Evolutionary conservation across 2,888 invertebrate species (phyloP), one percentile per base, ranked within the genome.

Genomic region (Eledona agricola): DNA sequence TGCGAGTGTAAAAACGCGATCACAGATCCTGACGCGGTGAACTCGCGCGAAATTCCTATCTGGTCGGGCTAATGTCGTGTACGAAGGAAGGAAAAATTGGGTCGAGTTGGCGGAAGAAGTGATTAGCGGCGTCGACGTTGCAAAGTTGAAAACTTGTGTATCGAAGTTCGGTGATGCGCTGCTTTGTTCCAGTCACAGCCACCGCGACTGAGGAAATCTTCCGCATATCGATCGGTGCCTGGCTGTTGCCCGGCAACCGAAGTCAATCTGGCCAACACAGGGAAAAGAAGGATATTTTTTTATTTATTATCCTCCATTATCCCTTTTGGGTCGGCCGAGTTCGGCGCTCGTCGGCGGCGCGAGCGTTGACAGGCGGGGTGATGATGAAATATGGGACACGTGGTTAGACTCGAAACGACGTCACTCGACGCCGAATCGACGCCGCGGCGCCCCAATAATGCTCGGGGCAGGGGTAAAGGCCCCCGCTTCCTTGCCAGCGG

Each of bases 331-430:
- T 70, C 72, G 71, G 66, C 53, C 55, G 57, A 56, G 58, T 62
- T 71, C 73, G 73, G 67, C 37, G 47, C 57, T 54, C 53, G 54
- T 72, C 69, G 71, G 59, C 50, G 34, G 52, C 49, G 58, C 60
- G 65, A 65, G 61, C 66, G 67, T 70, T 72, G 74, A 66, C 73
- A 70, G 67, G 64, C 67, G 70, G 78, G 79, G 80, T 82, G 83
- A 83, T 81, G 83, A 84, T 84, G 84, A 84, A 84, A 84, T 84
- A 84, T 84, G 82, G 83, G 82, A 82, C 84, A 83, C 83, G 84
- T 83, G 84, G 84, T 84, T 81, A 82, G 84, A 84, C 83, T 84
- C 80, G 82, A 81, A 84, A 84, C 83, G 83, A 83, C 83, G 83
- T 81, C 82, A 80, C 79, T 80, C 79, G 78, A 80, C 79, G 79